phyloP scores from a whole-genome alignment of 2,888 invertebrate species.

The Agelastica alni region DNA sequence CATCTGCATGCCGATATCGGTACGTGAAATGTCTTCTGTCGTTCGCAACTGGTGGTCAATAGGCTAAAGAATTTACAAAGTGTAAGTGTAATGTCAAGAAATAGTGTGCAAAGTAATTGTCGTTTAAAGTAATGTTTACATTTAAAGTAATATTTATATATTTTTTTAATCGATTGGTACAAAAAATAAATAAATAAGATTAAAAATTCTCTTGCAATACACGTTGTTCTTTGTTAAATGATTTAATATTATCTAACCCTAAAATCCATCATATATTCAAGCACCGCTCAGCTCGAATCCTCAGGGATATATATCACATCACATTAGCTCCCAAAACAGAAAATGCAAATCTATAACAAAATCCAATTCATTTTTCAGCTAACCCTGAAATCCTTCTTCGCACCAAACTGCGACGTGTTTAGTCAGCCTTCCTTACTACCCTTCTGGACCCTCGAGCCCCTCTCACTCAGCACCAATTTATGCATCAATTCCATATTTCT shows the following conservation, averaged over 20 bases:
- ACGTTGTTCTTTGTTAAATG: too few relatives aligned
- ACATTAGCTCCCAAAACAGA: slow-evolving; percentile 13
- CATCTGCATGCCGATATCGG: slow-evolving; percentile 54
- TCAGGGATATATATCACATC: slow-evolving; percentile 11
- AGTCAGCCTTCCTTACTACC: slow-evolving; percentile 11
- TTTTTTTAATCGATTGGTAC: too few relatives aligned
- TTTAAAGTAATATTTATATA: too few relatives aligned
- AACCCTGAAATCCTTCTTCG: slow-evolving; percentile 24
- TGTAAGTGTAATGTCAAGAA: too few relatives aligned
- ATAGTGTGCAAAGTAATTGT: too few relatives aligned
- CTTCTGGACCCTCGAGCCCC: slow-evolving; percentile 10
- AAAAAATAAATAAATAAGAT: too few relatives aligned
- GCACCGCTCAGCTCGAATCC: neutral
- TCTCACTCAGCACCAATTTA: slow-evolving; percentile 48
- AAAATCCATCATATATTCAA: neutral
- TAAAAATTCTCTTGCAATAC: too few relatives aligned
- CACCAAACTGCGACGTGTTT: slow-evolving; percentile 23
- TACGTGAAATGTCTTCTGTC: slow-evolving; percentile 14
- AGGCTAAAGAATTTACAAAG: too few relatives aligned
- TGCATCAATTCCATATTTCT: slow-evolving; percentile 59
- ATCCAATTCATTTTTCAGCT: slow-evolving; percentile 27
- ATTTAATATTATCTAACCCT: too few relatives aligned
- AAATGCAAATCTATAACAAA: slow-evolving; percentile 24
- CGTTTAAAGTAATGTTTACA: too few relatives aligned
- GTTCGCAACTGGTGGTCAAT: slow-evolving; percentile 12